Evolutionary conservation across 2,797 vertebrate species (phyloP), one percentile per base, ranked within the genome.

Genomic region (Scolopax rusticola): DNA sequence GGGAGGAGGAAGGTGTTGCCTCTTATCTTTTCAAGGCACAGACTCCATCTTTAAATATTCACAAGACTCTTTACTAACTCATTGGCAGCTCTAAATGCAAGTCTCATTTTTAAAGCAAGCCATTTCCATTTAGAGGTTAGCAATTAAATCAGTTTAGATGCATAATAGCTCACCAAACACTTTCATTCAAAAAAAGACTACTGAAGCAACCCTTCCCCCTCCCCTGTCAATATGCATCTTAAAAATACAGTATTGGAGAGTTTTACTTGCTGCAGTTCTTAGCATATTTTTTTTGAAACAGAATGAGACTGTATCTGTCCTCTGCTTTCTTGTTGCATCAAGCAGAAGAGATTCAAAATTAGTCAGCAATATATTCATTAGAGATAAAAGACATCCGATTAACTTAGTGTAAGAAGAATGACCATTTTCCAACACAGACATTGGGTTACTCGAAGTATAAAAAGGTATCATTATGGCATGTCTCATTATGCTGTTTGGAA

Each of bases 201-300:
- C 50, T 77, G 32, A 84, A 77, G 25, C 16, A 65, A 65, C 30
- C 14, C 20, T 38, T 20, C 6, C 25, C 54, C 8, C 13, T 74
- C 64, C 60, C 12, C 24, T 80, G 45, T 30, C 82, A 83, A 27
- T 8, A 69, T 30, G 16, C 41, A 90, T 60, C 74, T 61, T 56
- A 36, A 75, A 71, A 71, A 89, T 15, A 80, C 36, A 38, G 32
- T 32, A 89, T 23, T 63, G 32, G 50, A 69, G 36, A 23, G 18
- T 6, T 80, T 81, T n/a, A 76, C 36, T 77, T 81, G n/a, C 21
- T 76, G 69, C 30, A 41, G 23, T 73, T 93, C 88, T 63, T 79
- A 78, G 36, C 54, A 36, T 40, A 88, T 88, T 92, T 88, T 45
- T 91, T 88, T 45, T 67, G 68, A 84, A 96, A 90, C 41, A 24